Evolutionary conservation across 1,140 invertebrate genomes (phyloP).

Genomic region (Scaptodrosophila lebanonensis): DNA sequence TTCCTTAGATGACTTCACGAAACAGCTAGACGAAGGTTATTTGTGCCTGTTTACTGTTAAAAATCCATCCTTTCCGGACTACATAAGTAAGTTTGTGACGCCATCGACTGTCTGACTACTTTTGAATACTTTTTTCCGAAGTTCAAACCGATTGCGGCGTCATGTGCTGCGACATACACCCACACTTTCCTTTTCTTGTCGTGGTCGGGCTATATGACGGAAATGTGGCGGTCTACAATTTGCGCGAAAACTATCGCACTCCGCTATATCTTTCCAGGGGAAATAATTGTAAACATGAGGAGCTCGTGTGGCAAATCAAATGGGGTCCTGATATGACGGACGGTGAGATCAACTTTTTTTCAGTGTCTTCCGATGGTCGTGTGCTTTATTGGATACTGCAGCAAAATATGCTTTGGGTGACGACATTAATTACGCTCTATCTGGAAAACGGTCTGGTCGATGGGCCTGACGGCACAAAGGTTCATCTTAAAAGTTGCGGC

Average conservation of each 20-base stretch:
- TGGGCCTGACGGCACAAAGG: constrained; percentile 85
- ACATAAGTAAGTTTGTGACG: constrained; percentile 80
- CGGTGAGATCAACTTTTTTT: constrained; percentile 92
- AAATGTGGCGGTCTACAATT: constrained; percentile 91
- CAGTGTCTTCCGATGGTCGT: constrained; percentile 89
- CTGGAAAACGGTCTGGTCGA: constrained; percentile 82
- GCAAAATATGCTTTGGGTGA: constrained; percentile 87
- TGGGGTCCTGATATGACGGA: constrained; percentile 85
- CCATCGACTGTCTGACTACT: too few species aligned
- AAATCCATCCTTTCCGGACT: constrained; percentile 95
- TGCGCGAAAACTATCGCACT: constrained; percentile 81
- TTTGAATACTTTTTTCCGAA: not conserved
- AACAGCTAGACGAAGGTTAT: constrained; percentile 84
- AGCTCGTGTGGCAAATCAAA: constrained; percentile 82
- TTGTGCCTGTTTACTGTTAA: constrained; percentile 93
- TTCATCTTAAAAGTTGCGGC: constrained; percentile 87
- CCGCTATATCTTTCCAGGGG: constrained; percentile 86
- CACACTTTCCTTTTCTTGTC: constrained; percentile 87
- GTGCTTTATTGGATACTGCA: constrained; percentile 92
- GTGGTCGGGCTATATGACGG: constrained; percentile 92
- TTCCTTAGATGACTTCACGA: constrained; percentile 89
- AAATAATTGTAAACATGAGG: constrained; percentile 84
- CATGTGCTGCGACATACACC: constrained; percentile 92
- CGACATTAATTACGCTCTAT: constrained; percentile 85
- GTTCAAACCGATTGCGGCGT: constrained; percentile 87